Evolutionary conservation across 2,113 vertebrate species (phyloP).

Genomic region (Amphiprion ocellaris): DNA sequence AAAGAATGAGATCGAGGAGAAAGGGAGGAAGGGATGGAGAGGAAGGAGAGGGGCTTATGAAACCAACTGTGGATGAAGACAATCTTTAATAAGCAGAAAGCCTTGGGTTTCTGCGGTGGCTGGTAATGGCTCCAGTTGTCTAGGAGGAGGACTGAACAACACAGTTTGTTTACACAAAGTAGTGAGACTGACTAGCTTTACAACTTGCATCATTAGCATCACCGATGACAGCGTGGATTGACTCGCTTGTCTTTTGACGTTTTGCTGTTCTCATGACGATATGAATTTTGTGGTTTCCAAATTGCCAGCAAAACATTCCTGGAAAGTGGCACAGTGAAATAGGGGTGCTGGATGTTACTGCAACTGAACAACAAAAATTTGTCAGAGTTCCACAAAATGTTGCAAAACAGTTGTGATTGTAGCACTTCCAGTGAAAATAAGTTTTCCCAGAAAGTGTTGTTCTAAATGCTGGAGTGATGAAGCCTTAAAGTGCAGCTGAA

Average conservation of each 20-base stretch:
- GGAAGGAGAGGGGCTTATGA: slow-evolving; percentile 69
- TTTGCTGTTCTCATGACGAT: not conserved
- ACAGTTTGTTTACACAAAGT: slow-evolving; percentile 72
- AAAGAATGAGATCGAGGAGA: slow-evolving; percentile 70
- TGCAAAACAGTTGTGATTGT: not conserved
- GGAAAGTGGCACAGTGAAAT: not conserved
- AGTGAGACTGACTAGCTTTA: slow-evolving; percentile 28
- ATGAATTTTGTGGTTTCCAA: not conserved
- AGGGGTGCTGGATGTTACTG: no score
- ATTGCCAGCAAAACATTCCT: not conserved
- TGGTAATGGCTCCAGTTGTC: slow-evolving; percentile 80
- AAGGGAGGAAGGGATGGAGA: slow-evolving; percentile 52
- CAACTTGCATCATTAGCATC: slow-evolving; percentile 28
- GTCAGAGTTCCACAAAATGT: slow-evolving; percentile 11
- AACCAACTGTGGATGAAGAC: slow-evolving; percentile 63
- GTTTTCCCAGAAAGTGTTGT: not conserved
- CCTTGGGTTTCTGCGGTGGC: slow-evolving; percentile 75
- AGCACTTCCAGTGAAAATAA: not conserved
- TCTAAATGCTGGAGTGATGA: not conserved
- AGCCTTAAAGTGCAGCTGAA: not conserved
- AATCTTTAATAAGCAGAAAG: slow-evolving; percentile 71
- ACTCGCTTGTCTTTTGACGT: slow-evolving; percentile 13
- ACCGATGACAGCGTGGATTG: slow-evolving; percentile 35
- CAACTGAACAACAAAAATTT: not conserved
- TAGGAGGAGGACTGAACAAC: slow-evolving; percentile 72